Evolutionary conservation across 2,888 invertebrate genomes (phyloP).

Genomic region (Apotomis turbidana): DNA sequence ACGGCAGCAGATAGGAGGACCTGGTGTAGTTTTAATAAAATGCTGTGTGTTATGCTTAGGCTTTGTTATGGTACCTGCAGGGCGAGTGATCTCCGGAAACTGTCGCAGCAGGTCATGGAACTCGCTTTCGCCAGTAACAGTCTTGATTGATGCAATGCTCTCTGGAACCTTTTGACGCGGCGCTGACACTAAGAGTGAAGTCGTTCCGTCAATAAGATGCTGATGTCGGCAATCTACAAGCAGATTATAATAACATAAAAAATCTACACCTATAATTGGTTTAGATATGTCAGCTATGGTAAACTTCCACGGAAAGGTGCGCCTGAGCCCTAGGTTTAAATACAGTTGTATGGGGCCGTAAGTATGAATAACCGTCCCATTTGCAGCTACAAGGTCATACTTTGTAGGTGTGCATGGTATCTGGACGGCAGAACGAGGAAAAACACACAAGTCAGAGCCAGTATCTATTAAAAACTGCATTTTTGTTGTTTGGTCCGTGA

Average conservation of each 20-base stretch:
- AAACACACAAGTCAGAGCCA: too few species aligned
- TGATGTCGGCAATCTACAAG: constrained; percentile 47
- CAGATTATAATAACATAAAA: constrained; percentile 48
- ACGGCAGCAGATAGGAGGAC: neutral
- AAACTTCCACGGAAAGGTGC: constrained; percentile 46
- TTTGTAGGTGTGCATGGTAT: too few species aligned
- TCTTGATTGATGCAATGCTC: neutral
- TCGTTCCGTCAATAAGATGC: constrained; percentile 37
- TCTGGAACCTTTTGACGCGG: too few species aligned
- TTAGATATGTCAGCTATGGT: constrained; percentile 50
- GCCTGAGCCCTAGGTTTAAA: too few species aligned
- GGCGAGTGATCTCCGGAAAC: neutral
- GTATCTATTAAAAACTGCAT: neutral
- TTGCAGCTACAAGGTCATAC: too few species aligned
- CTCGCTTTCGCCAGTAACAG: neutral
- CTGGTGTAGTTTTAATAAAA: neutral
- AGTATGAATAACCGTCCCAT: too few species aligned
- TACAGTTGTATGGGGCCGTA: too few species aligned
- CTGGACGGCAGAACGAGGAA: too few species aligned
- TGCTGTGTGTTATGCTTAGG: neutral
- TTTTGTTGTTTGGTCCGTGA: neutral
- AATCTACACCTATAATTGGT: constrained; percentile 53
- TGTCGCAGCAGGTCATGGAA: neutral
- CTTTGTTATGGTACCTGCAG: neutral
- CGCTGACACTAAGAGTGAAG: neutral